Percentiles rank a stretch among this genome's conserved stretches.
These are phyloP conservation scores for Tachypleus tridentatus DNA, from an alignment of 1,140 invertebrate genomes.

Conservation along the genomic window DNA sequence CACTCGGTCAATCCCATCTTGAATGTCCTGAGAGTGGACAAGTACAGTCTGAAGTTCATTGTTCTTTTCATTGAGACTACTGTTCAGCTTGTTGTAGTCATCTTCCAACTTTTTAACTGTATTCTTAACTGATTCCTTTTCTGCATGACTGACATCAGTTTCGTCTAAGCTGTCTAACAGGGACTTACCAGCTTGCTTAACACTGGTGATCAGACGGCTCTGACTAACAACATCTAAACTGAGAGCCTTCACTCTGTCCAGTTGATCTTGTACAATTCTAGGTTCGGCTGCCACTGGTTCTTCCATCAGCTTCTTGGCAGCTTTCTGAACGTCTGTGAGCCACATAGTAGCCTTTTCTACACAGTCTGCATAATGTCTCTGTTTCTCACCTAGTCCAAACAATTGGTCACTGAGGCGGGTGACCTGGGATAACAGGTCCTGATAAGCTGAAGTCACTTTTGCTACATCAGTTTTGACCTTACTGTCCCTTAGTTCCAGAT, in stretches of 20 bases:
- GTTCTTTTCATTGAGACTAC: conserved; percentile 60
- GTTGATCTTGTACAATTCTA: conserved; percentile 71
- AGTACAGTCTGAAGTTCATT: conserved; percentile 73
- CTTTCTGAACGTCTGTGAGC: conserved; percentile 67
- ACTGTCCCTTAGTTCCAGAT: conserved; percentile 59
- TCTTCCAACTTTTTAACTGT: conserved; percentile 62
- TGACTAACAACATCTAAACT: conserved; percentile 79
- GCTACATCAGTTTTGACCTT: conserved; percentile 56
- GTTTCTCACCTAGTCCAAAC: conserved; percentile 58
- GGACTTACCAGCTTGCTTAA: conserved; percentile 53
- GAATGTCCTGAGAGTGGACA: conserved; percentile 85
- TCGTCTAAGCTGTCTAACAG: conserved; percentile 62
- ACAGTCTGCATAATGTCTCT: conserved; percentile 68
- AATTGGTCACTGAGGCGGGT: conserved; percentile 68
- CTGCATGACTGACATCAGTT: conserved; percentile 51
- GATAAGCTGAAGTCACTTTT: conserved; percentile 40
- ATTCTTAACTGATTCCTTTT: conserved; percentile 60
- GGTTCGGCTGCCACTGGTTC: conserved; percentile 76
- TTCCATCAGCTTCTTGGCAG: conserved; percentile 55
- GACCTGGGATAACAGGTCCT: conserved; percentile 60
- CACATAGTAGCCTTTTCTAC: conserved; percentile 68
- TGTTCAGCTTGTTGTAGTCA: conserved; percentile 58
- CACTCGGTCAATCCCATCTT: conserved; percentile 77
- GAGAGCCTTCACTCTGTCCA: conserved; percentile 65
- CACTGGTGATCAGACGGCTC: conserved; percentile 67